Conservation (phyloP, 2,113 vertebrate genomes). For the Scomber japonicus region DNA sequence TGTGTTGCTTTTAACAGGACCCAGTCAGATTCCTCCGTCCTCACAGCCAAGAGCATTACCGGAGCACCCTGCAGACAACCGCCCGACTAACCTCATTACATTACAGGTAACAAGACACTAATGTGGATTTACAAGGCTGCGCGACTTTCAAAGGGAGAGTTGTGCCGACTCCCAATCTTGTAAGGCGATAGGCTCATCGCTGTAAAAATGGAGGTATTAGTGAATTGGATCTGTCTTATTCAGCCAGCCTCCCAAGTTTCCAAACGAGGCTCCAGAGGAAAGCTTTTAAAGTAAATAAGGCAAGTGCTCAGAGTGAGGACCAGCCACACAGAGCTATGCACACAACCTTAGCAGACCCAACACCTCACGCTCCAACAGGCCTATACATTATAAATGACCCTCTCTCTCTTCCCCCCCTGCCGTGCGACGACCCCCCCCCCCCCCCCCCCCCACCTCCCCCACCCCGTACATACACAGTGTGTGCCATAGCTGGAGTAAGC, state of each 20-base stretch:
- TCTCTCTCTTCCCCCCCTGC: constrained; percentile 48
- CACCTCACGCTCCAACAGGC: constrained; percentile 75
- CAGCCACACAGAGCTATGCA: constrained; percentile 72
- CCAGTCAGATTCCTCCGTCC: constrained; percentile 39
- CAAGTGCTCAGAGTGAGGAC: constrained; percentile 62
- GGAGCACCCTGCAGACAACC: constrained; percentile 52
- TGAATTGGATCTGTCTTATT: constrained; percentile 62
- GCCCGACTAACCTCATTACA: constrained; percentile 64
- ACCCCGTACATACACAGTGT: constrained; percentile 44
- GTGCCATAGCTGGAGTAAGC: constrained; percentile 76
- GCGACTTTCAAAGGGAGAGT: constrained; percentile 59
- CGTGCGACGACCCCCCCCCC: constrained; percentile 50
- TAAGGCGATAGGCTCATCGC: constrained; percentile 53
- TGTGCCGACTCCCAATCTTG: constrained; percentile 36
- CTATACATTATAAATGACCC: constrained; percentile 86
- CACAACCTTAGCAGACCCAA: constrained; percentile 74
- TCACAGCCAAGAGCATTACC: constrained; percentile 42
- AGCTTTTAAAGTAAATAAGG: constrained; percentile 80
- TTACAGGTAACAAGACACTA: constrained; percentile 69
- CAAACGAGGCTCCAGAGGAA: constrained; percentile 66
- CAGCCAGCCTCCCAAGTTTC: constrained; percentile 58
- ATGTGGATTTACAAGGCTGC: constrained; percentile 62
- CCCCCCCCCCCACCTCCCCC: background rate
- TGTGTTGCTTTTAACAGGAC: constrained; percentile 43
- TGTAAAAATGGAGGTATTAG: constrained; percentile 55